A percentile compares a stretch with the other conserved stretches of the same genome.
Conservation (phyloP, 2,888 invertebrate genomes). For the Drosophila phalerata region DNA sequence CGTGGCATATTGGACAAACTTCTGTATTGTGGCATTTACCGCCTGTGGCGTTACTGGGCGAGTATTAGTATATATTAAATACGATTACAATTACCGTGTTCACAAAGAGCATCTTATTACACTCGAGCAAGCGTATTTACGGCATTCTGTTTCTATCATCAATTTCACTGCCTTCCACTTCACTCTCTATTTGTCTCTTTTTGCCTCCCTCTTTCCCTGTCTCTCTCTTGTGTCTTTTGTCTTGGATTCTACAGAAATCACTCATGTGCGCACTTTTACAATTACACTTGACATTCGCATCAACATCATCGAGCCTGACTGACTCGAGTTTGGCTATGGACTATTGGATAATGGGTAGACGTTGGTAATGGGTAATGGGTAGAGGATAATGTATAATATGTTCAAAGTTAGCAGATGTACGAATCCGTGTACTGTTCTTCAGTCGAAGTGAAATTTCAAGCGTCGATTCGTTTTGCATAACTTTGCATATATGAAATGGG, state of each 20-base stretch:
- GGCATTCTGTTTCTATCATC: conserved; percentile 27
- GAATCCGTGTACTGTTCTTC: neutral
- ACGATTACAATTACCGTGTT: conserved; percentile 51
- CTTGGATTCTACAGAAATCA: conserved; percentile 37
- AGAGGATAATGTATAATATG: conserved; percentile 6
- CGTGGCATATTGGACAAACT: conserved; percentile 27
- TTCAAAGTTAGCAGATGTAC: neutral
- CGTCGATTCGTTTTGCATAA: conserved; percentile 38
- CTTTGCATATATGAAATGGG: conserved; percentile 36
- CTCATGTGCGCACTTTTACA: conserved; percentile 65
- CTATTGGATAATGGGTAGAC: conserved; percentile 16
- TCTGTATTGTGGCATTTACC: conserved; percentile 40
- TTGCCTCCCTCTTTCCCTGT: neutral
- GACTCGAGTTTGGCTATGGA: conserved; percentile 28
- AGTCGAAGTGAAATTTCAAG: conserved; percentile 17
- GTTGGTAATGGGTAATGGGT: neutral
- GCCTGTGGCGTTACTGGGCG: conserved; percentile 55
- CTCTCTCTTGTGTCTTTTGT: conserved; percentile 5
- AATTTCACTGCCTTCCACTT: conserved; percentile 3
- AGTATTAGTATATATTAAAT: conserved; percentile 53
- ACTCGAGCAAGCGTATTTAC: conserved; percentile 57
- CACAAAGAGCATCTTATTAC: conserved; percentile 58
- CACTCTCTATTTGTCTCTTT: neutral
- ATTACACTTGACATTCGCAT: conserved; percentile 74
- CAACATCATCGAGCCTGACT: conserved; percentile 40